These are phyloP conservation scores for Balaeniceps rex DNA, from an alignment of 2,113 vertebrate species.

Conservation along the genomic window DNA sequence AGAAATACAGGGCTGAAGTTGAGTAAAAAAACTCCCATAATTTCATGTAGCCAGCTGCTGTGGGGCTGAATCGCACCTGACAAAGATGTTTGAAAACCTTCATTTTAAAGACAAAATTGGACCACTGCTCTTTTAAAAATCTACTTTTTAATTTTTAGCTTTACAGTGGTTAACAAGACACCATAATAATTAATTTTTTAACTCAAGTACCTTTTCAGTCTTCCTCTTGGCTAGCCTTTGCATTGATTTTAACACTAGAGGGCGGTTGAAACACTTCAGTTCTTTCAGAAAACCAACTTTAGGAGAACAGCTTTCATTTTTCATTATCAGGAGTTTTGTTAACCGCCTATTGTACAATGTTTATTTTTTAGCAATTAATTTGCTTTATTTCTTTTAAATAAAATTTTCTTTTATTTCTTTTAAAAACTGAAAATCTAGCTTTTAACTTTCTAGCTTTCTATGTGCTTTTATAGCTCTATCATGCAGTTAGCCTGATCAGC, in stretches of 20 bases:
- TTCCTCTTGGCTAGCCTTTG: neutral
- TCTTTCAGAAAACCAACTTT: neutral
- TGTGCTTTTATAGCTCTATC: neutral
- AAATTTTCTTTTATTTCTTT: too few species aligned
- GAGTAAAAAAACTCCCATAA: neutral
- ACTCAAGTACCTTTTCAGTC: neutral
- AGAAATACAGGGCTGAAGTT: neutral
- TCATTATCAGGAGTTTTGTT: neutral
- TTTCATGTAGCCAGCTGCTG: neutral
- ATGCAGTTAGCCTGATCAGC: neutral
- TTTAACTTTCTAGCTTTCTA: neutral
- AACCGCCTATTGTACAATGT: neutral
- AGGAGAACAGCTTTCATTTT: neutral
- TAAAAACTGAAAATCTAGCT: neutral
- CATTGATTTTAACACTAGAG: constrained; percentile 19
- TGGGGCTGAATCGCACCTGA: neutral
- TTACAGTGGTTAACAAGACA: neutral
- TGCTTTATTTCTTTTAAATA: neutral
- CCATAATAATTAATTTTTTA: neutral
- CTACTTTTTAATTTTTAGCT: neutral
- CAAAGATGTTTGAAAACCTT: neutral
- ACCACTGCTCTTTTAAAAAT: neutral
- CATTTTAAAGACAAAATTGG: neutral
- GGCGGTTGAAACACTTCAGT: constrained; percentile 1
- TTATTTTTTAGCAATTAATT: neutral